Percentiles rank a stretch among this genome's conserved stretches.
These are phyloP conservation scores for Clanis bilineata DNA, from an alignment of 2,888 invertebrate species.

Conservation along the genomic window DNA sequence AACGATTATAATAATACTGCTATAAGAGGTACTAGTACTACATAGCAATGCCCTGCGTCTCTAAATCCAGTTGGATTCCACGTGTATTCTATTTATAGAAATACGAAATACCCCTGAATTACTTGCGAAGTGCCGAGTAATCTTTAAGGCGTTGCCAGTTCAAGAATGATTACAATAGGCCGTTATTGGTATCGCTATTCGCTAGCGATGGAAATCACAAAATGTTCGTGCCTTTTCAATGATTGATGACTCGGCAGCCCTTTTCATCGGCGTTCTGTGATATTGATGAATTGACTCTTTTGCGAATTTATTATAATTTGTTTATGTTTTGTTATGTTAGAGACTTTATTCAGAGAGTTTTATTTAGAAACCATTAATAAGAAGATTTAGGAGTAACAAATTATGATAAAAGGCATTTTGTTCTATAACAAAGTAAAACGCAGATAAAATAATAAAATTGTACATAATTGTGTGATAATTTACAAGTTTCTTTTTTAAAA, in stretches of 20 bases:
- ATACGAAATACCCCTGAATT: background rate
- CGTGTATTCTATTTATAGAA: background rate
- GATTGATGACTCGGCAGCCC: background rate
- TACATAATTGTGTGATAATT: no score
- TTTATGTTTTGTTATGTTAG: no score
- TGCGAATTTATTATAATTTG: background rate
- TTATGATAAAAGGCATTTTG: no score
- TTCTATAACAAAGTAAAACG: no score
- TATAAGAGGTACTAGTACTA: no score
- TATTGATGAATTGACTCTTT: constrained; percentile 1
- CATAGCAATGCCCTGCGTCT: background rate
- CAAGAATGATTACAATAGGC: background rate
- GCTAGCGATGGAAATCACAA: background rate
- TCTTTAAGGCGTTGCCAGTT: background rate
- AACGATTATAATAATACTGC: no score
- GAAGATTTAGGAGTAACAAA: no score
- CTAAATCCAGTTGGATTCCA: background rate
- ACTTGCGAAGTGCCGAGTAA: background rate
- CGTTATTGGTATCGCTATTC: background rate
- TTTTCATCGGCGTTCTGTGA: background rate
- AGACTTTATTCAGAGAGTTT: no score
- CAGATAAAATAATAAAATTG: no score
- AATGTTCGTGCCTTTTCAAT: background rate
- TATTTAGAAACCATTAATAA: no score
- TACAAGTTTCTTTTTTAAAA: no score